Conservation (phyloP, 2,888 invertebrate genomes). For the Phasia obesa region DNA sequence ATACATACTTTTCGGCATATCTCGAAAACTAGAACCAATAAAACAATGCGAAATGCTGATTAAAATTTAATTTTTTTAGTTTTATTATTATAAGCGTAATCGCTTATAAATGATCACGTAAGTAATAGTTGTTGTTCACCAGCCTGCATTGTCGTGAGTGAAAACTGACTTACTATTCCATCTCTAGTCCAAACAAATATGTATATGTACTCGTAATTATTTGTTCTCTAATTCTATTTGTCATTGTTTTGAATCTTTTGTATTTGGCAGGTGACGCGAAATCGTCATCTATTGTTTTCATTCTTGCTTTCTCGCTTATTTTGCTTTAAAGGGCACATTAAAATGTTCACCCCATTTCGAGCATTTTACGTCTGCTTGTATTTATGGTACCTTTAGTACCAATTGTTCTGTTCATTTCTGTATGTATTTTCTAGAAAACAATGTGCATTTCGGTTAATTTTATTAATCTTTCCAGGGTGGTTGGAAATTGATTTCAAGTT, state of each 20-base stretch:
- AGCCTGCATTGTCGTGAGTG: too few species aligned
- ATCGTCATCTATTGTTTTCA: slow-evolving; percentile 81
- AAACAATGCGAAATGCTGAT: too few species aligned
- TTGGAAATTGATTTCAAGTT: slow-evolving; percentile 37
- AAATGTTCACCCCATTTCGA: slow-evolving; percentile 43
- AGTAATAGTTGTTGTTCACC: too few species aligned
- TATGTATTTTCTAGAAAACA: slow-evolving; percentile 1
- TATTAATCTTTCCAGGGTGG: slow-evolving; percentile 40
- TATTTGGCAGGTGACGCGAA: slow-evolving; percentile 83
- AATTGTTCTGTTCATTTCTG: neutral
- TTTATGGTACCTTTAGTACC: slow-evolving; percentile 8
- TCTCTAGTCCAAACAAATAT: too few species aligned
- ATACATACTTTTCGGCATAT: too few species aligned
- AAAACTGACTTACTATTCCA: too few species aligned
- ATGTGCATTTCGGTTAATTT: slow-evolving; percentile 22
- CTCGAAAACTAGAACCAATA: too few species aligned
- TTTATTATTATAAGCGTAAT: too few species aligned
- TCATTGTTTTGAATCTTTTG: slow-evolving; percentile 72
- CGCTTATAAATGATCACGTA: too few species aligned
- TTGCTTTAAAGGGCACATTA: slow-evolving; percentile 38
- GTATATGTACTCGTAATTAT: slow-evolving; percentile 21
- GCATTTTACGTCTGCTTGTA: neutral
- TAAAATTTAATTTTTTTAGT: too few species aligned
- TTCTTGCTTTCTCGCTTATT: slow-evolving; percentile 61
- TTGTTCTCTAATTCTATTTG: slow-evolving; percentile 61